These are phyloP conservation scores for Pionites leucogaster DNA, from an alignment of 2,113 vertebrate species.

Conservation along the genomic window DNA sequence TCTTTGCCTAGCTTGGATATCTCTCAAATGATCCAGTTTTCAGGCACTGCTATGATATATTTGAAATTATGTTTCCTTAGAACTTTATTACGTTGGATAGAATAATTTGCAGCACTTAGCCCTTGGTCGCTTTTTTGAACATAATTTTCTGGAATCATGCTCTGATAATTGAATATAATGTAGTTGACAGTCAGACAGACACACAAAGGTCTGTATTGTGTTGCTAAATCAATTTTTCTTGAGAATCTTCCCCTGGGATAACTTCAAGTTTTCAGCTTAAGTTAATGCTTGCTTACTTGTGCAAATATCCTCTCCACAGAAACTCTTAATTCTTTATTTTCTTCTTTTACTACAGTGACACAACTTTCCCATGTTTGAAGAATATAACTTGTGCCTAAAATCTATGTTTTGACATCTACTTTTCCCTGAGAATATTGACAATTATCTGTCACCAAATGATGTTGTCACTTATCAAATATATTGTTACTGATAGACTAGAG, in stretches of 20 bases:
- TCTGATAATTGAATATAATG: background rate
- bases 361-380: accelerated
- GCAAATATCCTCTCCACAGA: background rate
- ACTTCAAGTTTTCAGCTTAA: background rate
- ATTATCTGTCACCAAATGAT: background rate
- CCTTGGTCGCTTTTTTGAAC: background rate
- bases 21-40: background rate
- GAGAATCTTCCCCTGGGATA: background rate
- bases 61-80: background rate
- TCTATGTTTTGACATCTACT: accelerated
- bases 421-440: background rate
- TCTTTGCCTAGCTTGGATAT: background rate
- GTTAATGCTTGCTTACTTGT: background rate
- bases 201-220: background rate
- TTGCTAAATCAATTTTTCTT: background rate
- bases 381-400: background rate
- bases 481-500: background rate
- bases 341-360: background rate
- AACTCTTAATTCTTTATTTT: background rate
- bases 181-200: background rate
- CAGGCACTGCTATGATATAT: background rate
- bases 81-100: background rate
- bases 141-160: background rate
- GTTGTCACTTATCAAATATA: background rate
- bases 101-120: background rate